phyloP scores from a whole-genome alignment of 2,113 vertebrate species.

The Hippocampus barbouri region DNA sequence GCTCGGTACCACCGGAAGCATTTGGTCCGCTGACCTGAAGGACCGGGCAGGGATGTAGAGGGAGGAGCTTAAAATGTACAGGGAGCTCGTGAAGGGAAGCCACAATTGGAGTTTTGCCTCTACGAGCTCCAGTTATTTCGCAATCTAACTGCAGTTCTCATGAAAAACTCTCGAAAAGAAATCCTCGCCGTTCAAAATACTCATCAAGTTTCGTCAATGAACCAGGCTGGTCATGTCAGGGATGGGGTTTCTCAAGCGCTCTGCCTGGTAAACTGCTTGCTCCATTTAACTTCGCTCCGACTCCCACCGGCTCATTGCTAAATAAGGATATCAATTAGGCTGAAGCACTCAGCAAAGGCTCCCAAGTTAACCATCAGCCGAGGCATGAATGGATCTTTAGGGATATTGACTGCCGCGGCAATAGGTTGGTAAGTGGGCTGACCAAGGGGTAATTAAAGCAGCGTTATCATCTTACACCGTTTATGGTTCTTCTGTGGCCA shows the following conservation, averaged over 20 bases:
- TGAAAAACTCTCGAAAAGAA: slow-evolving; percentile 23
- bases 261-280: slow-evolving; percentile 76
- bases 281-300: slow-evolving; percentile 75
- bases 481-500: slow-evolving; percentile 62
- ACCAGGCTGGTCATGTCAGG: slow-evolving; percentile 44
- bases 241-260: slow-evolving; percentile 63
- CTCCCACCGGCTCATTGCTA: slow-evolving; percentile 76
- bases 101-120: too few relatives aligned
- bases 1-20: too few relatives aligned
- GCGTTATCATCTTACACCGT: slow-evolving; percentile 74
- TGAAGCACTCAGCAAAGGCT: slow-evolving; percentile 77
- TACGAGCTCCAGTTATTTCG: too few relatives aligned
- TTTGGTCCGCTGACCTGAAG: too few relatives aligned
- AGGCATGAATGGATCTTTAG: slow-evolving; percentile 78
- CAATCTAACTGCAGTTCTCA: too few relatives aligned
- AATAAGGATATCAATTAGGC: slow-evolving; percentile 82
- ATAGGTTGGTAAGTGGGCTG: slow-evolving; percentile 79
- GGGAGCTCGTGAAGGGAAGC: too few relatives aligned
- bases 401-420: slow-evolving; percentile 79
- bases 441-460: slow-evolving; percentile 80
- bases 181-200: slow-evolving; percentile 47
- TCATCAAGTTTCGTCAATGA: slow-evolving; percentile 52
- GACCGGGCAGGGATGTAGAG: too few relatives aligned
- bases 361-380: slow-evolving; percentile 79
- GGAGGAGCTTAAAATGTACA: too few relatives aligned